These are phyloP conservation scores for Pediacus dermestoides DNA, from an alignment of 2,888 invertebrate species.

Conservation along the genomic window DNA sequence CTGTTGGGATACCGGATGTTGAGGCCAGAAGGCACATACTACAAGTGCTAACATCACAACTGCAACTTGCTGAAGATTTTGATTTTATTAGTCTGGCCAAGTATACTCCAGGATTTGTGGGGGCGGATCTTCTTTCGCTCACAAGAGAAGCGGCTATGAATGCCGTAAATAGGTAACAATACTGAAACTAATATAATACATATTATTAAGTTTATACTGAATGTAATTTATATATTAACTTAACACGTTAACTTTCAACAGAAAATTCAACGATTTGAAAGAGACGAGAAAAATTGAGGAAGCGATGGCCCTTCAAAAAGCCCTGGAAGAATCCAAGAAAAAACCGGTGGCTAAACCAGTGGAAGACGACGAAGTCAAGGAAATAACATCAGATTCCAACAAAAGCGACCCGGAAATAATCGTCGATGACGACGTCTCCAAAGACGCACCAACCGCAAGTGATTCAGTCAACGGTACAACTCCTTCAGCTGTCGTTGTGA, in stretches of 20 bases:
- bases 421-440: slow-evolving; percentile 34
- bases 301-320: slow-evolving; percentile 27
- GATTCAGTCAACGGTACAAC: slow-evolving; percentile 33
- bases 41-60: slow-evolving; percentile 59
- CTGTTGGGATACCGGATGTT: slow-evolving; percentile 88
- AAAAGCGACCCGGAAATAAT: slow-evolving; percentile 30
- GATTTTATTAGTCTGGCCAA: slow-evolving; percentile 72
- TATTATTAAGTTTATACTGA: slow-evolving; percentile 1
- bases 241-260: slow-evolving; percentile 25
- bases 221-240: no score
- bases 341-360: slow-evolving; percentile 15
- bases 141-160: slow-evolving; percentile 84
- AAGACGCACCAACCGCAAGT: slow-evolving; percentile 33
- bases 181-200: slow-evolving; percentile 2
- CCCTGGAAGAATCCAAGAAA: slow-evolving; percentile 19
- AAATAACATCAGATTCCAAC: slow-evolving; percentile 19
- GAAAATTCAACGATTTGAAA: slow-evolving; percentile 45
- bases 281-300: slow-evolving; percentile 32
- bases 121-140: slow-evolving; percentile 85
- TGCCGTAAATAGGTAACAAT: slow-evolving; percentile 62
- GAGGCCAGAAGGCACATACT: slow-evolving; percentile 78
- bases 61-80: slow-evolving; percentile 68
- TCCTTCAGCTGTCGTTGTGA: slow-evolving; percentile 25
- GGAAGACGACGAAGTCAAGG: slow-evolving; percentile 18
- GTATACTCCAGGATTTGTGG: slow-evolving; percentile 93